Evolutionary conservation across 2,113 vertebrate species (phyloP), one percentile per base, ranked within the genome.

Genomic region (Lepisosteus oculatus): DNA sequence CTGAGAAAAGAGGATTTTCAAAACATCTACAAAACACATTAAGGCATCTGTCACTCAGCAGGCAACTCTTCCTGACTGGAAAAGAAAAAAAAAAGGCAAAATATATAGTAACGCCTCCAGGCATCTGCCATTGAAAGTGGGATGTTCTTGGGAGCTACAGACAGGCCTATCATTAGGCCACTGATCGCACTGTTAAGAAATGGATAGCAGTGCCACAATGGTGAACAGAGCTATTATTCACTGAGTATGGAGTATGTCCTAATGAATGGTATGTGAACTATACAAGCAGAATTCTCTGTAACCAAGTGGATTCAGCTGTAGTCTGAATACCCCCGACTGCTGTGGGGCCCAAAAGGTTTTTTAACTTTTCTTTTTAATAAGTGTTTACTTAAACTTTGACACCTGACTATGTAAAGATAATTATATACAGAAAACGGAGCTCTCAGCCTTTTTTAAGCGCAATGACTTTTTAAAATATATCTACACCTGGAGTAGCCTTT

Each of bases 131-230:
- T 67, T 54, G 45, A 43, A 72, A 67, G 69, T 65, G 73, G 61
- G 69, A 74, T 77, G 61, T 77, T 61, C 75, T 68, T 44, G 77
- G 73, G 71, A 70, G 8, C 78, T 68, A 69, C 70, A 68, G 65
- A 74, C 74, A 75, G 85, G 86, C 81, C 83, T 83, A 3, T 80
- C 78, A 88, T 83, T 81, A 81, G 81, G 83, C 85, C 87, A 78
- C 76, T 77, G 81, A 76, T 81, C 81, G 78, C 76, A 77, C 72
- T 80, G 44, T 80, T 78, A 78, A 86, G 77, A 55, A 80, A 85
- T 77, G 86, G 88, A 70, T 88, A 86, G 79, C 78, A 77, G 45
- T 67, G 44, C 67, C 29, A 5, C 69, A 81, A 79, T 85, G 79
- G 83, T 80, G 68, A 70, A 74, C 17, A 67, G 70, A 51, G 69